Base-by-base conservation (phyloP, 2,113 vertebrate species). In the Trogon surrucura region DNA sequence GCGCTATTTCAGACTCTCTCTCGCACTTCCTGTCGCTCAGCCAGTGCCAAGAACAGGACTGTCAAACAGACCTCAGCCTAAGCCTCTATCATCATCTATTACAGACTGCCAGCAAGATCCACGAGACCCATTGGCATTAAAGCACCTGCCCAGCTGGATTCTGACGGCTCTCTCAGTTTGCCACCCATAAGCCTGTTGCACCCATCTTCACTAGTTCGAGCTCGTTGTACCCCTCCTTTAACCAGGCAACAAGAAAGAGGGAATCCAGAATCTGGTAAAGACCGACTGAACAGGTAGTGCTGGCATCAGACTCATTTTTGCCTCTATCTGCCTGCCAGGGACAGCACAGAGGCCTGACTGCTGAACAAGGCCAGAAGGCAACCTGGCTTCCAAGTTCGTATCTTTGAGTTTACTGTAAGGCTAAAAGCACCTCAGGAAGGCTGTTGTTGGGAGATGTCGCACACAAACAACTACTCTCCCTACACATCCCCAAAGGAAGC, bases 31-130 rank as follows among this genome's bases (percentile, higher is more conserved):
- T 75, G 72, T 91, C 23, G 1, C n/a, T 90, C 65, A 71, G 38
- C 54, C 86, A 73, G 53, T 32, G 48, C 80, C 91, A 89, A 80
- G 69, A 95, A 75, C 38, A 84, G 83, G 72, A 92, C 22, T 91
- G 80, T 85, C 91, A 79, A 44, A 78, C 84, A 84, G 93, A 75
- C 89, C 84, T 67, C 72, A 74, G 65, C 88, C 51, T 81, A 66
- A 67, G 72, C 56, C 80, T 4, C 0, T 41, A 32, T 25, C 62
- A 11, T 72, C 72, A 15, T 27, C 88, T 70, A 2, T 44, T 23
- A 58, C 0, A 78, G 69, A 47, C 61, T 65, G 70, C 70, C 93
- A 95, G 80, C 45, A 92, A 94, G 91, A 89, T 75, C 89, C 86
- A 66, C 1, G 50, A 87, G 89, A 88, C 53, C 29, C 48, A 61